phyloP scores from a whole-genome alignment of 2,888 invertebrate species.

The Athrips mouffetella region DNA sequence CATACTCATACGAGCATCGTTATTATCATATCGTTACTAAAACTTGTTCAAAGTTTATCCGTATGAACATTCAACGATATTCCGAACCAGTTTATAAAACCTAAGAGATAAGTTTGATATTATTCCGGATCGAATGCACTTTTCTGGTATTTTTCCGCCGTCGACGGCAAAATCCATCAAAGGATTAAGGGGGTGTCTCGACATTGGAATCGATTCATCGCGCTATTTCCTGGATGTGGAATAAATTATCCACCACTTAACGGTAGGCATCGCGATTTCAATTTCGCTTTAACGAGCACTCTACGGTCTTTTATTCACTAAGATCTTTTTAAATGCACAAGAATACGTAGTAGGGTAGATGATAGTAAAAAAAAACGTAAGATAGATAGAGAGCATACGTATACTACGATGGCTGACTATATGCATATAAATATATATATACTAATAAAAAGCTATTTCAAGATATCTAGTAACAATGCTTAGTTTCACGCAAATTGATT shows the following conservation, averaged over 20 bases:
- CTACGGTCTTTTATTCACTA: background rate
- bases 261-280: constrained; percentile 47
- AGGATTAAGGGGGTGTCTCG: constrained; percentile 67
- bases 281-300: constrained; percentile 20
- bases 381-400: no score
- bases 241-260: constrained; percentile 71
- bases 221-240: constrained; percentile 62
- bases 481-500: no score
- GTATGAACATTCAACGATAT: constrained; percentile 4
- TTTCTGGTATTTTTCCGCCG: constrained; percentile 54
- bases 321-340: background rate
- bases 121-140: constrained; percentile 57
- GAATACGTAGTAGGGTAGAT: background rate
- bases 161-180: constrained; percentile 68
- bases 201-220: constrained; percentile 58
- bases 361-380: background rate
- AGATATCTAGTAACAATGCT: no score
- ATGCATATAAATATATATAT: no score
- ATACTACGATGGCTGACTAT: no score
- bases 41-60: background rate
- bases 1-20: no score
- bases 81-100: constrained; percentile 28
- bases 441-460: no score
- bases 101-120: constrained; percentile 43
- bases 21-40: background rate